Base-by-base conservation (phyloP, 2,888 invertebrate genomes). In the Metopia argyrocephala region DNA sequence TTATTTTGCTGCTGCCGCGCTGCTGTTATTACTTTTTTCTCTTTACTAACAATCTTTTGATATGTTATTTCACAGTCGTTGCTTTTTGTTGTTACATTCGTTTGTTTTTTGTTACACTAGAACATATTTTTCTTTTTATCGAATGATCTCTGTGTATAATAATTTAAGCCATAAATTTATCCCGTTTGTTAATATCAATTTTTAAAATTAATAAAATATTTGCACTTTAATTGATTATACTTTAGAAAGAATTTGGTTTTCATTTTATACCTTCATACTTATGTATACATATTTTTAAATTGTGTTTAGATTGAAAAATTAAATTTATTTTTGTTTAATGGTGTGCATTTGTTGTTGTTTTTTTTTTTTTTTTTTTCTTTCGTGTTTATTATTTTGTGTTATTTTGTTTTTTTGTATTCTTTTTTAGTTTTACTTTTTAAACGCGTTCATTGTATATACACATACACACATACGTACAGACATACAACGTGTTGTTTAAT, bases 221-320 rank as follows among this genome's bases (percentile, higher is more conserved):
- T 71, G 61, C 20, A 62, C 48, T 38, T 66, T 84, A 86, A 70
- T 86, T 85, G 9, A 85, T 85, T 83, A 85, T 82, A 75, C 85
- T 69, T 74, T 5, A 2, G 38, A n/a, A n/a, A n/a, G n/a, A n/a
- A n/a, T 59, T 79, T 69, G 69, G 68, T 69, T 62, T 38, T 38
- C 64, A 76, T 76, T 78, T 71, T 82, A 79, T 48, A 62, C 62
- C 74, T 69, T 45, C 62, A 64, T 45, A 52, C 56, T 70, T 71
- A 61, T 64, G 76, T 66, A 20, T 45, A 12, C 45, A 54, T 21
- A 48, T 57, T 68, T 66, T 54, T n/a, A n/a, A n/a, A n/a, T 12
- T 38, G 9, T 38, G 7, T 31, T 61, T 68, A 50, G 21, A 21
- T 62, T 9, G 50, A 54, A 23, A 38, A 15, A 61, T 28, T 64